Base-by-base conservation (phyloP, 2,113 vertebrate genomes). In the Naja naja region DNA sequence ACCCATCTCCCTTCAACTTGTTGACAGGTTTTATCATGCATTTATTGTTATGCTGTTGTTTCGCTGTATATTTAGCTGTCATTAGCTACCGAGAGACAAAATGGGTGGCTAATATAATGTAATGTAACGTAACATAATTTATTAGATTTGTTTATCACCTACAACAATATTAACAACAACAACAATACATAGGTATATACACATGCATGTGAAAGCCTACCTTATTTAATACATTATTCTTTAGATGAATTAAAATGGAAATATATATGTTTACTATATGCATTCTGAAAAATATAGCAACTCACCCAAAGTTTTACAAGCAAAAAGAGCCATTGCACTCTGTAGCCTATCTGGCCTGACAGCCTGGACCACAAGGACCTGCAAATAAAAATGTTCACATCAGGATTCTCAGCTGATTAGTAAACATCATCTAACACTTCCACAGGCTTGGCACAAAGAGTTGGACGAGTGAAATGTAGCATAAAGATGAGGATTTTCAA, bases 311-410 rank as follows among this genome's bases (percentile, higher is more conserved):
- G 97, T 97, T 96, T 98, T 98, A 93, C 98, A 99, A 0, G 98
- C 98, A 97, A 99, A 99, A 60, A 98, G 95, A 92, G 97, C 97
- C 98, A 99, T 99, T 64, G 99, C 97, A 94, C 98, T 99, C 96
- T 99, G 99, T 1, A 99, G 96, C 92, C 99, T 98, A 96, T 99
- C 99, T 58, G 99, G 99, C 95, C 99, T 97, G 88, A 99, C 96
- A n/a, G 98, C 98, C 95, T 99, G 99, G 49, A 99, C 98, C 92
- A 99, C 97, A 95, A 99, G 97, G 23, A 99, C 97, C 99, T 98
- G 98, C 95, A 25, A 94, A 95, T 96, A 92, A 34, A 89, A 18
- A 97, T 49, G 60, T 58, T 90, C 69, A 92, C 58, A 94, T 55
- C 9, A 91, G 11, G 3, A 94, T 3, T 81, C 34, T 43, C 11